Evolutionary conservation across 2,888 invertebrate genomes (phyloP), one percentile per base, ranked within the genome.

Genomic region (Alloscopus bannaensis): DNA sequence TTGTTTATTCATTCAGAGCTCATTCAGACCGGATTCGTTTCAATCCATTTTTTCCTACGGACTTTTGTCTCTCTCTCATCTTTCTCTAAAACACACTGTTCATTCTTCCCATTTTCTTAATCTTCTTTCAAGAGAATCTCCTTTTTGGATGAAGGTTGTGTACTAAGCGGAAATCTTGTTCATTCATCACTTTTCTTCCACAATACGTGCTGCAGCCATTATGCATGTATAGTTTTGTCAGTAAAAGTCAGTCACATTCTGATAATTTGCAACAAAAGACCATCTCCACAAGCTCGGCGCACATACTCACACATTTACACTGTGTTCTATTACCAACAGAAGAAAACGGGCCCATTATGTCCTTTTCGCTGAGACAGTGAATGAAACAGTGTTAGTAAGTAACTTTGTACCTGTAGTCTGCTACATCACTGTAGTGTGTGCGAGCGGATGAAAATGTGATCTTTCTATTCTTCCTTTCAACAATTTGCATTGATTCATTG

Each of bases 211-310:
- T n/a, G n/a, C n/a, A n/a, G n/a, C n/a, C n/a, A n/a, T n/a, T n/a
- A n/a, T 60, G 60, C 60, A 11, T 60, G 36, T 26, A 24, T 55
- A 24, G 26, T 55, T 68, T 36, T 45, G 42, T 60, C 57, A 68
- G 45, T 29, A 68, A 76, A 76, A 59, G 65, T 77, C 78, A 85
- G 84, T 85, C 83, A 82, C 84, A 85, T 83, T 83, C 84, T 85
- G 79, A 85, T 85, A 85, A 83, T 81, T 85, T 78, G 68, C 62
- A 78, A 84, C 82, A 84, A 84, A 84, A 83, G 80, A 42, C 40
- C 36, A 72, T 72, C 52, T 13, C 13, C 40, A 40, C n/a, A 40
- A 8, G 40, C 8, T 40, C 13, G 40, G n/a, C n/a, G n/a, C n/a
- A n/a, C n/a, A n/a, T n/a, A n/a, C n/a, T n/a, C n/a, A n/a, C n/a